phyloP scores from a whole-genome alignment of 2,113 vertebrate genomes.

The Corythaeola cristata region DNA sequence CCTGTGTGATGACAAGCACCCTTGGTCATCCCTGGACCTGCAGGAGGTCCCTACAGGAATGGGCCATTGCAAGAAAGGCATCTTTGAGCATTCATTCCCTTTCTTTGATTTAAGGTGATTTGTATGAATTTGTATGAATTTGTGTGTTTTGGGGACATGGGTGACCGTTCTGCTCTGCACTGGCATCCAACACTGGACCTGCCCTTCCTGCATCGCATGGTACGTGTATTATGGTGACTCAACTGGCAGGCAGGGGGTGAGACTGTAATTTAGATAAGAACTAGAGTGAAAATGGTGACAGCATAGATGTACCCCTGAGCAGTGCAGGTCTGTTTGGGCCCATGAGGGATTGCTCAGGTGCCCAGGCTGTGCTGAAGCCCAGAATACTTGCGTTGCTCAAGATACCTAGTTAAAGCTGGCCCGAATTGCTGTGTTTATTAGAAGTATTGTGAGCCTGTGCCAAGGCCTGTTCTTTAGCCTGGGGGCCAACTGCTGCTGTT shows the following conservation, averaged over 20 bases:
- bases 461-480: constrained; percentile 10
- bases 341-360: not conserved
- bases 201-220: accelerated
- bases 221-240: accelerated
- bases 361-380: not conserved
- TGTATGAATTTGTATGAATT: not conserved
- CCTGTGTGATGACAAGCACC: accelerated
- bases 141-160: accelerated
- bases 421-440: not conserved
- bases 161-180: not conserved
- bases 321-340: not conserved
- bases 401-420: not conserved
- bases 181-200: not conserved
- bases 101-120: not conserved
- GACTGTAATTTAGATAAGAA: not conserved
- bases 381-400: not conserved
- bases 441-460: not conserved
- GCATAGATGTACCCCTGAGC: not conserved
- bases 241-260: not conserved
- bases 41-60: not conserved
- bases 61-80: not conserved
- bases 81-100: not conserved
- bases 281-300: not conserved
- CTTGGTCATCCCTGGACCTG: not conserved
- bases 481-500: not conserved